Conservation (phyloP, 2,113 vertebrate genomes). For the Oryzias curvinotus region DNA sequence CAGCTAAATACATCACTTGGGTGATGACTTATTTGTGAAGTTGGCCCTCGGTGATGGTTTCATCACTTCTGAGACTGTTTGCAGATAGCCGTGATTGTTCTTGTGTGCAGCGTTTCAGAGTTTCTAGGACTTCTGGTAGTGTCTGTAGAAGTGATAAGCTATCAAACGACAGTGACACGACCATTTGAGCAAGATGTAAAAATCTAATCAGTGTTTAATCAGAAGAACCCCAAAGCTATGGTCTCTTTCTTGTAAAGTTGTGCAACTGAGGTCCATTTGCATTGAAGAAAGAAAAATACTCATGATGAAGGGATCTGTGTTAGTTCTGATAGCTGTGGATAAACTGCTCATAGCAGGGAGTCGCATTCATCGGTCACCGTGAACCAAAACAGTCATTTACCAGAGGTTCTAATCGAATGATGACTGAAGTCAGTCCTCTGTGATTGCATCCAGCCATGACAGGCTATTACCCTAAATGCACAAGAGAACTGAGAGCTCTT, state of each 20-base stretch:
- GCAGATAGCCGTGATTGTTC: too few relatives aligned
- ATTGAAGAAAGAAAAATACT: conserved; percentile 6
- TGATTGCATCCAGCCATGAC: conserved; percentile 61
- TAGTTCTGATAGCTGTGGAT: conserved; percentile 1
- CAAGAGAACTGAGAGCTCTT: conserved; percentile 54
- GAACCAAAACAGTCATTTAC: conserved; percentile 47
- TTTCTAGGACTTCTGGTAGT: background rate
- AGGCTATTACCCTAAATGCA: conserved; percentile 69
- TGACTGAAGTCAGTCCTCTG: conserved; percentile 52
- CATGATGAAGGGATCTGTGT: conserved; percentile 11
- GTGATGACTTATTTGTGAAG: too few relatives aligned
- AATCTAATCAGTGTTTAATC: conserved; percentile 1
- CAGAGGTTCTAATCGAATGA: conserved; percentile 48
- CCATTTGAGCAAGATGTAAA: conserved; percentile 6
- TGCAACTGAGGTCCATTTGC: background rate
- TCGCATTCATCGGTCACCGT: conserved; percentile 41
- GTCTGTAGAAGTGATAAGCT: background rate
- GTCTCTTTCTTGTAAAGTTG: conserved; percentile 15
- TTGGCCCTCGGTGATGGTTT: too few relatives aligned
- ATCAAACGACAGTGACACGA: background rate
- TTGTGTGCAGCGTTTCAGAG: too few relatives aligned
- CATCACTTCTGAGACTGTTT: too few relatives aligned
- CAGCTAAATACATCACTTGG: too few relatives aligned
- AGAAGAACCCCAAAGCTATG: conserved; percentile 6
- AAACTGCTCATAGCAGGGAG: conserved; percentile 32